phyloP scores from a whole-genome alignment of 2,888 invertebrate genomes.

The Gastracanthus pulcherrimus region DNA sequence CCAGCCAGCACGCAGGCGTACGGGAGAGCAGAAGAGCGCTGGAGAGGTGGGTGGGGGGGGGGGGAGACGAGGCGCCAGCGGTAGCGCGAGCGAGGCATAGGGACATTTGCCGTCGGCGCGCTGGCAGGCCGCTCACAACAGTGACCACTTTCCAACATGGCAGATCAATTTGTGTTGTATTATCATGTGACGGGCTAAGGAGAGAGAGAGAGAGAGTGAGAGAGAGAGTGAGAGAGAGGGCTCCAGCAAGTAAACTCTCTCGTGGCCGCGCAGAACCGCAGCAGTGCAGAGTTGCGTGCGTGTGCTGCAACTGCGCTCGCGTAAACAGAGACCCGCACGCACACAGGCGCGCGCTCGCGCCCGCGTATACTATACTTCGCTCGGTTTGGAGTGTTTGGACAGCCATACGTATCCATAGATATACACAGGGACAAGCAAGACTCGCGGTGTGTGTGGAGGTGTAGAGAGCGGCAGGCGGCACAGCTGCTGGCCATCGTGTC shows the following conservation, averaged over 20 bases:
- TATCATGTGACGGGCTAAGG: constrained; percentile 82
- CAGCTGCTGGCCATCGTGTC: not conserved
- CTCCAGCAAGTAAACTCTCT: not conserved
- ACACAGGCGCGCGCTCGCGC: too few relatives aligned
- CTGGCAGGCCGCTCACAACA: constrained; percentile 75
- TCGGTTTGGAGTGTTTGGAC: too few relatives aligned
- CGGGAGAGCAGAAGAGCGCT: not conserved
- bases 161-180: constrained; percentile 85
- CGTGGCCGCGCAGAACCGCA: not conserved
- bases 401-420: too few relatives aligned
- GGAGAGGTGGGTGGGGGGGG: too few relatives aligned
- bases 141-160: constrained; percentile 82
- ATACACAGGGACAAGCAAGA: not conserved
- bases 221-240: not conserved
- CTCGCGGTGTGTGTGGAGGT: too few relatives aligned
- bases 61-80: not conserved
- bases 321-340: too few relatives aligned
- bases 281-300: too few relatives aligned
- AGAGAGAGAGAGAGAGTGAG: constrained; percentile 8
- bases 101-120: constrained; percentile 67
- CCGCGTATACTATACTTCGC: too few relatives aligned
- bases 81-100: constrained; percentile 62
- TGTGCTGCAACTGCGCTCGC: too few relatives aligned
- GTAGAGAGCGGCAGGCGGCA: not conserved
- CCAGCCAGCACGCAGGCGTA: too few relatives aligned